These are phyloP conservation scores for Hylomyscus alleni DNA, from an alignment of 2,797 vertebrate species.

Conservation along the genomic window DNA sequence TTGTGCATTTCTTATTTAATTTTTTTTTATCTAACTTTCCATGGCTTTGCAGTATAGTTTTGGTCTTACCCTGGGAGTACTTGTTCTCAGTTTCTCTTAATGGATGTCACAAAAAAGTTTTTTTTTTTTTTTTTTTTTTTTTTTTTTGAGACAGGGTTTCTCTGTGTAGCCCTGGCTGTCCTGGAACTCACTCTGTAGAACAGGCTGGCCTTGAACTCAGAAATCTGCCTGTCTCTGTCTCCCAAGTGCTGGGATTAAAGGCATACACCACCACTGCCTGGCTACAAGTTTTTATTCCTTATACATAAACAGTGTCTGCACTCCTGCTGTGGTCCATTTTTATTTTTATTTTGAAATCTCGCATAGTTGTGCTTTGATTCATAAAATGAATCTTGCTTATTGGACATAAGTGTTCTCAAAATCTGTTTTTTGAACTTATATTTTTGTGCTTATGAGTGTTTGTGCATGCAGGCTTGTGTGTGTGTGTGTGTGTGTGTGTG, in stretches of 20 bases:
- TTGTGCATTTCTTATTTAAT: background rate
- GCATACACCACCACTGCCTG: no score
- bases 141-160: no score
- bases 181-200: no score
- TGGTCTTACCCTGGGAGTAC: background rate
- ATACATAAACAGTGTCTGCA: background rate
- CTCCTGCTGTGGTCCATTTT: background rate
- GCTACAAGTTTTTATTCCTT: background rate
- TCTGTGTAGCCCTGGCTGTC: no score
- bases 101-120: background rate
- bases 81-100: background rate
- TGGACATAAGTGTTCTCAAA: constrained; percentile 54
- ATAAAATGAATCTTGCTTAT: background rate
- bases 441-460: background rate
- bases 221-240: no score
- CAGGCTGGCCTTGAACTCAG: no score
- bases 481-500: background rate
- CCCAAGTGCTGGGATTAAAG: no score
- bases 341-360: background rate
- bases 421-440: constrained; percentile 41
- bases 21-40: background rate
- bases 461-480: background rate
- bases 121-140: no score
- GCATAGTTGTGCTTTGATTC: constrained; percentile 43
- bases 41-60: background rate